Conservation (phyloP, 2,113 vertebrate species). For the Eidolon helvum region DNA sequence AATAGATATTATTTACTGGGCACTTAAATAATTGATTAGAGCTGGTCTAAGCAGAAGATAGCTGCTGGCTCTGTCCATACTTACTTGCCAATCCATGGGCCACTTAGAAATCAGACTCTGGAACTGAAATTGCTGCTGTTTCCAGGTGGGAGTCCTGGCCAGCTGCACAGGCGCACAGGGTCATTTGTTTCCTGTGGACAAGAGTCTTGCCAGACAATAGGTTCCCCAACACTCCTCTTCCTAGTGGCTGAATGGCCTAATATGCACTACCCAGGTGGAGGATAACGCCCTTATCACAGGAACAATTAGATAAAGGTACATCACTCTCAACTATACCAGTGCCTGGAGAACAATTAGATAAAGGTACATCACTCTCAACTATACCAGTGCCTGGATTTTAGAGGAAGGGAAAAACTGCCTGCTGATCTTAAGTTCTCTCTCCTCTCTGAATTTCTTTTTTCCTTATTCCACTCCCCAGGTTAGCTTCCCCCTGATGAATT, state of each 20-base stretch:
- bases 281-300: not conserved
- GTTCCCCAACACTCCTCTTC: not conserved
- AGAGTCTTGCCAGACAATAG: constrained; percentile 30
- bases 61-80: not conserved
- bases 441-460: not conserved
- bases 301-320: not conserved
- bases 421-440: constrained; percentile 38
- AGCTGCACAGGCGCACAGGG: not conserved
- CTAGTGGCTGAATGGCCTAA: not conserved
- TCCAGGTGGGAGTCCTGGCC: not conserved
- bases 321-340: not conserved
- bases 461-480: not conserved
- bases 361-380: not conserved
- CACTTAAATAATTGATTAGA: constrained; percentile 19
- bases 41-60: not conserved
- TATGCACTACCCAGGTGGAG: not conserved
- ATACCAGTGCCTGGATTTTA: not conserved
- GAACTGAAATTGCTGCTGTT: not conserved
- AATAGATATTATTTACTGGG: constrained; percentile 47
- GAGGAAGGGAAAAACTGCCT: not conserved
- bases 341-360: not conserved
- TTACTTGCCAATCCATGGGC: not conserved
- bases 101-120: not conserved
- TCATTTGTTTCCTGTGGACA: not conserved
- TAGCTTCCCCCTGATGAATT: not conserved